Evolutionary conservation across 92 coral and sea anemone species (phyloP), one percentile per base, ranked within the genome.

Genomic region (Actinostola sp.): DNA sequence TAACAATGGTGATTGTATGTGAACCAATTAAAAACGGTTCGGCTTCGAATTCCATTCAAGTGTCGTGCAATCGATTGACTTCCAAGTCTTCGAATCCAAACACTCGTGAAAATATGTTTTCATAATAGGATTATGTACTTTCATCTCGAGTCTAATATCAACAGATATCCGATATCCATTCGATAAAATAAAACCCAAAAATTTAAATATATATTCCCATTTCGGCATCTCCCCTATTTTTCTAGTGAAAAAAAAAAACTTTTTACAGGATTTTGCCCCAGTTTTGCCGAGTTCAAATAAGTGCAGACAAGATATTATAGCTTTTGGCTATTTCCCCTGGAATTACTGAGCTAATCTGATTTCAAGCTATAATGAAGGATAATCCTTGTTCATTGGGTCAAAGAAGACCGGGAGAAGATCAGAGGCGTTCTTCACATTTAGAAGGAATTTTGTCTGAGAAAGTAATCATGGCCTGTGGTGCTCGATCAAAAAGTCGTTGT

Each of bases 21-120:
- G 64, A 78, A 48, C 96, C 96, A 90, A 90, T 90, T 76, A 78
- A 31, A 73, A 15, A 34, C 50, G 38, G 14, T 30, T 33, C 30
- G 63, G 49, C 33, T 63, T 69, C 39, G 67, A 72, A 32, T 53
- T 70, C 45, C 63, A 16, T 12, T 65, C 80, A 23, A 81, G 86
- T 25, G 78, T 16, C 50, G 26, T 50, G 74, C 62, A 68, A 52
- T 68, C 49, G 39, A 68, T 51, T 68, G 74, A 62, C 62, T 68
- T 68, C 41, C 61, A 15, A 53, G 57, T 68, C 61, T 21, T 49
- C 74, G 25, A 30, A 21, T 66, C 12, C 26, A 44, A 35, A 41
- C 30, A 61, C 17, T 46, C 53, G 0, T 24, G 53, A 63, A 39
- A 21, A 21, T 64, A 48, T 66, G 66, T 66, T 46, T 45, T 24